A percentile compares a stretch with the other conserved stretches of the same genome.
Conservation (phyloP, 37 sponge, comb jelly and placozoan genomes). For the Chondrilla cf. caribensis region DNA sequence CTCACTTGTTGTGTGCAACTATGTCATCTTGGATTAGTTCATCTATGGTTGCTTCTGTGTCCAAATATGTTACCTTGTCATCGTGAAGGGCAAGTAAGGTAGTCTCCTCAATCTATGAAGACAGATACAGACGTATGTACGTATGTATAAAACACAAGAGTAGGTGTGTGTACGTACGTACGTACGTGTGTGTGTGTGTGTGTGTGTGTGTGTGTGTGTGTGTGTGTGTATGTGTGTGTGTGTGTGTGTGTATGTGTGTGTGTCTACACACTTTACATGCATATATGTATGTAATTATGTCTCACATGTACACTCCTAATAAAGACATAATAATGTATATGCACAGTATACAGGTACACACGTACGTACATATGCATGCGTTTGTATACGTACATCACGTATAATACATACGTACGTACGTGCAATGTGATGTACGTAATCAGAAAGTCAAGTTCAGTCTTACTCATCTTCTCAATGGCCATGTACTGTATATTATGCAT, state of each 20-base stretch:
- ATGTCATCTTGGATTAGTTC: constrained; percentile 51
- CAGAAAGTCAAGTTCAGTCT: no score
- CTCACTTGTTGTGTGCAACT: constrained; percentile 65
- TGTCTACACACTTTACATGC: not conserved
- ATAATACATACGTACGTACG: not conserved
- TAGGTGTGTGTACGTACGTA: not conserved
- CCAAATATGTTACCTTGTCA: constrained; percentile 59
- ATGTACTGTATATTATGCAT: no score
- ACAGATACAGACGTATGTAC: not conserved
- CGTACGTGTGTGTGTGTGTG: constrained; percentile 38
- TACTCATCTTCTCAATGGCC: no score
- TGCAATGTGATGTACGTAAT: no score
- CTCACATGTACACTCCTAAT: not conserved
- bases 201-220: constrained; percentile 30
- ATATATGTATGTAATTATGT: not conserved
- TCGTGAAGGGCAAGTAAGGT: constrained; percentile 41
- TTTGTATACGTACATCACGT: constrained; percentile 40
- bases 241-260: not conserved
- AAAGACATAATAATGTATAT: not conserved
- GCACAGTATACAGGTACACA: not conserved
- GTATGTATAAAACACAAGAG: not conserved
- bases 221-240: constrained; percentile 3
- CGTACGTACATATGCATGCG: constrained; percentile 32
- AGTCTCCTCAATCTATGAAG: constrained; percentile 59
- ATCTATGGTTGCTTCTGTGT: constrained; percentile 56